Base-by-base conservation (phyloP, 2,888 invertebrate species). In the Artemia sinica region DNA sequence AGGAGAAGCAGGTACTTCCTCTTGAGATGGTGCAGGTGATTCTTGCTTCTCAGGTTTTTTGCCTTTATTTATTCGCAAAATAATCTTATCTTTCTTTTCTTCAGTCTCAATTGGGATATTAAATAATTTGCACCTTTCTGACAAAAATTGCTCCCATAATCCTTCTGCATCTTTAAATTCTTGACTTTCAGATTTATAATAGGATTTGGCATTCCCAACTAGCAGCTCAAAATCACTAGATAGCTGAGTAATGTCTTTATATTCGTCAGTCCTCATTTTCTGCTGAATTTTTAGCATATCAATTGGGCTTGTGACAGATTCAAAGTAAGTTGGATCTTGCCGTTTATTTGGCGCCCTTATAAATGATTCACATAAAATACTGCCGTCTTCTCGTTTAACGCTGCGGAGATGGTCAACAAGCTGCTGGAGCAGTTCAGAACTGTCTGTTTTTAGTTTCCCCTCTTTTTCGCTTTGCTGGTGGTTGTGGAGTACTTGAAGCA, bases 391-490 rank as follows among this genome's bases (percentile, higher is more conserved):
- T 74, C 91, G 91, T 78, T 93, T 94, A 73, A 87, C 86, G 74
- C 87, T 90, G 71, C 95, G 83, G 72, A 97, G 86, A 1, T 87
- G 86, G 75, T 97, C 96, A 79, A 93, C 94, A 52, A 97, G 79
- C 76, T 91, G 93, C 78, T 95, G 94, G 75, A 90, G 90, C 72
- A 89, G 81, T 78, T 91, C 91, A 13, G 50, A 76, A 71, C 85
- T 91, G 85, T 96, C 93, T 92, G 82, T 96, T 50, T 50, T 95
- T 79, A 96, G 96, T 9, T 97, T 97, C 76, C 96, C 96, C 0
- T 94, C 94, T 0, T 79, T 97, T 58, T 9, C 63, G 63, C 63
- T 58, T 58, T 18, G 28, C 63, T 18, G 63, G 63, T 1, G 63
- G 63, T 28, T 58, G 63, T 18, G 63, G 63, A 28, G 63, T 58